Conservation (phyloP, 1,140 invertebrate species). For the Sitobion miscanthi region DNA sequence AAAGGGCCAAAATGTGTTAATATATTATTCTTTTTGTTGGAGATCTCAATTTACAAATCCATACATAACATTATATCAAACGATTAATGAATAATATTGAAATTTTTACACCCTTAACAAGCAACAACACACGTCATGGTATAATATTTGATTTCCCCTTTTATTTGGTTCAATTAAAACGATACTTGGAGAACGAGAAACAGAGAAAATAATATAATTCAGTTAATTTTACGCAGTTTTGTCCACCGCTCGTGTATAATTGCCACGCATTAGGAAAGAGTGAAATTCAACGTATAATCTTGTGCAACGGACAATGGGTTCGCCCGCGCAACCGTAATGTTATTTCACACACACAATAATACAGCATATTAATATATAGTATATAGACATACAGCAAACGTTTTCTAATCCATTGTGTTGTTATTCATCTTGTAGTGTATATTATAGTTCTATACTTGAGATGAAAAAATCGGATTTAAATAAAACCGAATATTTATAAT, state of each 20-base stretch:
- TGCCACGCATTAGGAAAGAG: conserved; percentile 41
- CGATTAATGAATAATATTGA: background rate
- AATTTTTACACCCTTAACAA: background rate
- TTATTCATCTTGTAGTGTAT: background rate
- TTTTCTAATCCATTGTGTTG: conserved; percentile 38
- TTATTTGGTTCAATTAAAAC: background rate
- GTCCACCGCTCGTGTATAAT: conserved; percentile 26
- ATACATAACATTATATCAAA: background rate
- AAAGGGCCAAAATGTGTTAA: too few relatives aligned
- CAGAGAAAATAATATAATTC: conserved; percentile 20
- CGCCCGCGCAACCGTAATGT: conserved; percentile 31
- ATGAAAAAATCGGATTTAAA: background rate
- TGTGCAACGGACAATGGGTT: conserved; percentile 45
- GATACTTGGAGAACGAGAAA: background rate
- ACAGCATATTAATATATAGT: background rate
- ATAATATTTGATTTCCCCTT: background rate
- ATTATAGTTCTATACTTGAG: background rate
- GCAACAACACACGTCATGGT: background rate
- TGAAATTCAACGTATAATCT: conserved; percentile 28
- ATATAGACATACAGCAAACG: background rate
- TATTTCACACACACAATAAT: conserved; percentile 39
- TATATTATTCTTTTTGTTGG: background rate
- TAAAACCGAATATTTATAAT: background rate
- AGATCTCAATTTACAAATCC: background rate
- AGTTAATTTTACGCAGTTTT: conserved; percentile 33